Conservation (phyloP, 2,888 invertebrate species). For the Melipona beecheii region DNA sequence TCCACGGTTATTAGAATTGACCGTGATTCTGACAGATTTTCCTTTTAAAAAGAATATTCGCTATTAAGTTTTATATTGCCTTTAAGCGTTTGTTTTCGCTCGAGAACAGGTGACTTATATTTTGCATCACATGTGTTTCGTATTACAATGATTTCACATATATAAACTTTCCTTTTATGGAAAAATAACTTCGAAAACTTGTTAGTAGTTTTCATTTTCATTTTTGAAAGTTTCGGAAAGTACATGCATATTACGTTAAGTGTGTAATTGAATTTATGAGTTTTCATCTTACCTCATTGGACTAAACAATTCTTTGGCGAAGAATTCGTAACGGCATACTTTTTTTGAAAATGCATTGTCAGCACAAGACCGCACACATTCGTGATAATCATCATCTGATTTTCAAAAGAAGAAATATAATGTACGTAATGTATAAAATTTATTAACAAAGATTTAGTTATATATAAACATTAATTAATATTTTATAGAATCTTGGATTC, state of each 20-base stretch:
- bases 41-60: background rate
- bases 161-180: background rate
- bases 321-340: constrained; percentile 72
- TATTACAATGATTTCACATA: background rate
- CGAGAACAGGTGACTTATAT: background rate
- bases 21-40: constrained; percentile 29
- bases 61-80: background rate
- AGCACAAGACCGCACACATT: constrained; percentile 71
- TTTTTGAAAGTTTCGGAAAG: constrained; percentile 14
- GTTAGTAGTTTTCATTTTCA: background rate
- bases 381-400: constrained; percentile 61
- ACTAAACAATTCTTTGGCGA: constrained; percentile 58
- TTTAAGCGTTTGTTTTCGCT: background rate
- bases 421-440: background rate
- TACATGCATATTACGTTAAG: background rate
- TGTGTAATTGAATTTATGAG: background rate
- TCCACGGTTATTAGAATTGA: constrained; percentile 7
- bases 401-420: constrained; percentile 15
- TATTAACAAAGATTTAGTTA: background rate
- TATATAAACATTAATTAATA: background rate
- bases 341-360: constrained; percentile 57
- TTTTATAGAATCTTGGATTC: background rate
- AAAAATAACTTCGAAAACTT: background rate
- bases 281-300: constrained; percentile 63
- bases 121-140: no score